Conservation (phyloP, 2,888 invertebrate species). For the Lasioglossum oenotherae region DNA sequence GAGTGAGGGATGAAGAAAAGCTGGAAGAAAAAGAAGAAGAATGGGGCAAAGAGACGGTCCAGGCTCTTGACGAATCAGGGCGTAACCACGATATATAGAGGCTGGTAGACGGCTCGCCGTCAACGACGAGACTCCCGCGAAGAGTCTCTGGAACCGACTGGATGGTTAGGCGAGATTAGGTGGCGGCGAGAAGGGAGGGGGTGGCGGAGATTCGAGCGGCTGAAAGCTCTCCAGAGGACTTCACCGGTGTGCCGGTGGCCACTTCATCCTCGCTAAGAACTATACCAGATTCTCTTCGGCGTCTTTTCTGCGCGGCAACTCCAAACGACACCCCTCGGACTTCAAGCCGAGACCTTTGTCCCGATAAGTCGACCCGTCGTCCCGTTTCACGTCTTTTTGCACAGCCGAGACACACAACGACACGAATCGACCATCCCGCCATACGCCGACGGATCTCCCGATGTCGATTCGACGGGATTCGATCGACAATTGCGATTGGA, state of each 20-base stretch:
- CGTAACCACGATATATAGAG: conserved; percentile 61
- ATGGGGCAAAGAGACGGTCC: not conserved
- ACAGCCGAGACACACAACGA: not conserved
- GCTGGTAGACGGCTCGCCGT: conserved; percentile 7
- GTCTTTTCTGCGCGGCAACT: conserved; percentile 72
- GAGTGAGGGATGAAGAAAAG: not conserved
- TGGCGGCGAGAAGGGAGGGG: conserved; percentile 32
- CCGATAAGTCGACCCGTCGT: conserved; percentile 55
- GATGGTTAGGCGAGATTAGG: conserved; percentile 59
- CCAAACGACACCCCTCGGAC: conserved; percentile 55
- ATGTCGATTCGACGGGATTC: not conserved
- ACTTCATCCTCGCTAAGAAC: conserved; percentile 79
- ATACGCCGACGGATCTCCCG: not conserved
- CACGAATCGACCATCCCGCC: conserved; percentile 2
- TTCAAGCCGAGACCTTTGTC: conserved; percentile 71
- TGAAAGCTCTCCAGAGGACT: conserved; percentile 78
- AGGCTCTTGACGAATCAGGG: conserved; percentile 67
- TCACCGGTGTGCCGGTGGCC: conserved; percentile 64
- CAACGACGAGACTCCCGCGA: conserved; percentile 27
- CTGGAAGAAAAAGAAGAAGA: not conserved
- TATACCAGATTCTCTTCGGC: conserved; percentile 73
- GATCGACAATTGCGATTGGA: not conserved
- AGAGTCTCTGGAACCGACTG: conserved; percentile 41
- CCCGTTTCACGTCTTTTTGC: conserved; percentile 21
- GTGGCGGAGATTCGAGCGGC: conserved; percentile 50